Evolutionary conservation across 2,113 vertebrate genomes (phyloP).

Genomic region (Columbina picui): DNA sequence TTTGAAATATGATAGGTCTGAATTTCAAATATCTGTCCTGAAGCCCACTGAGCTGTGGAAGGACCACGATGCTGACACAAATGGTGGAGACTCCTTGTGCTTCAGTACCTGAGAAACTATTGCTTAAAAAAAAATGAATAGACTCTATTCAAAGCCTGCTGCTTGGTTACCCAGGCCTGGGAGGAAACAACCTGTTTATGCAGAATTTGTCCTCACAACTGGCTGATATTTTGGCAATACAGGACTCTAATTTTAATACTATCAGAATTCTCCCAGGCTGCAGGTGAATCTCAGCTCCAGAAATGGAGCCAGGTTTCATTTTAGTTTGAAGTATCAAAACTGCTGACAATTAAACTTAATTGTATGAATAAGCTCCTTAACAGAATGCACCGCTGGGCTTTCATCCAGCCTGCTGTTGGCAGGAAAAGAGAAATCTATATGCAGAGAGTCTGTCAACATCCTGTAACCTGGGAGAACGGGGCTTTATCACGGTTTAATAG

Average conservation of each 20-base stretch:
- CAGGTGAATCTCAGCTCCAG: slow-evolving; percentile 15
- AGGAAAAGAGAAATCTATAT: slow-evolving; percentile 30
- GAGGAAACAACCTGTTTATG: background rate
- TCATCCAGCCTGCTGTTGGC: slow-evolving; percentile 23
- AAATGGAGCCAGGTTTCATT: slow-evolving; percentile 1
- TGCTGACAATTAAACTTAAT: slow-evolving; percentile 58
- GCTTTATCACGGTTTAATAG: slow-evolving; percentile 2
- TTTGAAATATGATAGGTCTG: background rate
- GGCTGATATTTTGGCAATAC: background rate
- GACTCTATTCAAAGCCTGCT: background rate
- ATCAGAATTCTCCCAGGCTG: background rate
- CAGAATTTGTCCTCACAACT: background rate
- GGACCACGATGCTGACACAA: background rate
- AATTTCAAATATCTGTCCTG: background rate
- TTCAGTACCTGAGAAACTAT: background rate
- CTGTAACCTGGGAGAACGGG: background rate
- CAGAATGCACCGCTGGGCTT: slow-evolving; percentile 45
- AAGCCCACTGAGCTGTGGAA: background rate
- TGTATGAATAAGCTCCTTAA: slow-evolving; percentile 57
- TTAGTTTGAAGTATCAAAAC: slow-evolving; percentile 38
- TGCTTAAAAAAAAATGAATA: background rate
- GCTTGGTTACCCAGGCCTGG: background rate
- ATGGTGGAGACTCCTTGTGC: background rate
- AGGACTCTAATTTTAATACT: background rate
- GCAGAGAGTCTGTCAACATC: background rate